Evolutionary conservation across 2,888 invertebrate species (phyloP), one percentile per base, ranked within the genome.

Genomic region (Dermolepida albohirtum): DNA sequence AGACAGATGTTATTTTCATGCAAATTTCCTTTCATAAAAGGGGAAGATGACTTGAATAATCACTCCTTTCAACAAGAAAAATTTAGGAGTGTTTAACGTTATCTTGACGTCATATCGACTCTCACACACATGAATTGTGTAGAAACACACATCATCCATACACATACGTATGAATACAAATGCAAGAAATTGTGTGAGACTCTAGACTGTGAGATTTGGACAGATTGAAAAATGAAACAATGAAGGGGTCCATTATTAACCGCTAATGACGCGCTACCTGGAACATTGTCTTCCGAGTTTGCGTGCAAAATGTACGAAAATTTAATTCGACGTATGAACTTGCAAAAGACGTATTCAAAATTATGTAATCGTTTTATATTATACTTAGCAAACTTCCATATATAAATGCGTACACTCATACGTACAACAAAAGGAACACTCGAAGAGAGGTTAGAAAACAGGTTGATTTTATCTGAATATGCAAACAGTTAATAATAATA

Each of bases 251-350:
- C 73, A 70, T 70, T 70, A 73, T 74, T 74, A 74, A 67, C 66
- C 73, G 47, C 34, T 74, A 74, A 74, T 74, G 71, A 72, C 72
- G 72, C 65, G 73, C 73, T 73, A 74, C 72, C 70, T 65, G 69
- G 66, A 59, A 62, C 71, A 72, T 73, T 72, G 71, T 72, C 67
- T 73, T 44, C 14, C n/a, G 11, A 5, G 29, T 52, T 67, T 34
- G 47, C 59, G 59, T 62, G 59, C 47, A 47, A n/a, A 62, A 34
- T 16, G 34, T 47, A 34, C 34, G 34, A 34, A 62, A 49, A 47
- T 27, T 27, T 27, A 27, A 10, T 47, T 47, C 34, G 14, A 10
- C 16, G 39, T 29, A 47, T 34, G 43, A 29, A 14, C 59, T 47
- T 29, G 47, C 59, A 49, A 62, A 59, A 62, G 59, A 47, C 44